phyloP scores from a whole-genome alignment of 2,888 invertebrate genomes.

The Acronicta leporina region DNA sequence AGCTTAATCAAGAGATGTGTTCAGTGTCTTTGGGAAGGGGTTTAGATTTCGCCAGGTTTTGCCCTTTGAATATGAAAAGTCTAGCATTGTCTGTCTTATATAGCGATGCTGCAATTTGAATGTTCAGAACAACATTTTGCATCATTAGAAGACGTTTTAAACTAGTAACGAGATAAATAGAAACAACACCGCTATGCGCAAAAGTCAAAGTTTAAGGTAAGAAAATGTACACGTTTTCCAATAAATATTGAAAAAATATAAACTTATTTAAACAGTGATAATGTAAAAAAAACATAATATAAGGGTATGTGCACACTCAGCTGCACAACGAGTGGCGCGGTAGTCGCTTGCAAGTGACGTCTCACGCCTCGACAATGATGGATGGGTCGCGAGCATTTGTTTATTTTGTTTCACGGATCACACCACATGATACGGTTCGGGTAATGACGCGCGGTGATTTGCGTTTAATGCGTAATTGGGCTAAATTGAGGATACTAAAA shows the following conservation, averaged over 20 bases:
- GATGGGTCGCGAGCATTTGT: slow-evolving; percentile 49
- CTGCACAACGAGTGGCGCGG: slow-evolving; percentile 11
- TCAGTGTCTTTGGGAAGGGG: neutral
- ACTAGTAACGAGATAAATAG: no score
- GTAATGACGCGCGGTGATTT: slow-evolving; percentile 48
- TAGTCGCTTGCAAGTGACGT: slow-evolving; percentile 20
- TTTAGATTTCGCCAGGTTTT: no score
- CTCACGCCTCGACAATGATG: slow-evolving; percentile 58
- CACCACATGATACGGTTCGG: slow-evolving; percentile 18
- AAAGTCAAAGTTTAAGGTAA: no score
- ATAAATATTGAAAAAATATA: no score
- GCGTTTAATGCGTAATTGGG: slow-evolving; percentile 29
- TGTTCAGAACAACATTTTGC: no score
- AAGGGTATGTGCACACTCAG: slow-evolving; percentile 18
- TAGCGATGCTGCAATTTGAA: no score
- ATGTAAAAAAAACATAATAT: neutral
- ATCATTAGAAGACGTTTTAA: no score
- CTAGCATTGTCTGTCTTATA: no score
- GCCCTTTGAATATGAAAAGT: no score
- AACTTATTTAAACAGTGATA: no score
- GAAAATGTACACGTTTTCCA: no score
- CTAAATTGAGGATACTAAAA: slow-evolving; percentile 22
- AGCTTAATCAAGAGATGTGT: neutral
- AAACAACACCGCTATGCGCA: no score
- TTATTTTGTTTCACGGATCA: slow-evolving; percentile 27